A percentile compares a stretch with the other conserved stretches of the same genome.
phyloP scores from a whole-genome alignment of 2,888 invertebrate species.

The Chloromyia formosa region DNA sequence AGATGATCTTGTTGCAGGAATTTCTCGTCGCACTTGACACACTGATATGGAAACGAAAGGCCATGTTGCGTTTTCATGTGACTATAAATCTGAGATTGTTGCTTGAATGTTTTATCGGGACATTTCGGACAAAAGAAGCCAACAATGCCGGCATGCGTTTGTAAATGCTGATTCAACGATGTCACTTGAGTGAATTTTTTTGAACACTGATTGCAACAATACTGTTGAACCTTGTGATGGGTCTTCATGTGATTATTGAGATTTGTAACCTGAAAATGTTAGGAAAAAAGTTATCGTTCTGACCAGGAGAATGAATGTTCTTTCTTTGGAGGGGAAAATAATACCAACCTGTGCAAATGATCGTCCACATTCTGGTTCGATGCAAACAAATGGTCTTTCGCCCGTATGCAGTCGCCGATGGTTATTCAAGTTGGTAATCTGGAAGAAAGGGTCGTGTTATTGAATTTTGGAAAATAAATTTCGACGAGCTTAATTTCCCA shows the following conservation, averaged over 20 bases:
- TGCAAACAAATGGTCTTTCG: conserved; percentile 64
- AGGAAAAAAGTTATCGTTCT: too few relatives aligned
- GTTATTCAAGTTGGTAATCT: conserved; percentile 64
- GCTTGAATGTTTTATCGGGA: conserved; percentile 64
- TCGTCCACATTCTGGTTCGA: conserved; percentile 63
- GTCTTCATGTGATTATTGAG: conserved; percentile 65
- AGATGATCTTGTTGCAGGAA: conserved; percentile 63
- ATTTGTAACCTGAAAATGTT: conserved; percentile 61
- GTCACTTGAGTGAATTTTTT: conserved; percentile 65
- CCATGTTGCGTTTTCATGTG: conserved; percentile 64
- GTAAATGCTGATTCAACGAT: conserved; percentile 64
- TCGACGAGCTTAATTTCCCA: too few relatives aligned
- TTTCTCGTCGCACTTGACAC: conserved; percentile 64
- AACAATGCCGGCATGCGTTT: conserved; percentile 63
- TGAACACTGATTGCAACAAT: conserved; percentile 64
- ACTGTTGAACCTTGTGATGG: conserved; percentile 64
- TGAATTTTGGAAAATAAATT: too few relatives aligned
- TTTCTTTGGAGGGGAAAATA: neutral
- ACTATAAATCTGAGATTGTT: conserved; percentile 63
- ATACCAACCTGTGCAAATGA: conserved; percentile 63
- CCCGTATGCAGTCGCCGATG: conserved; percentile 64
- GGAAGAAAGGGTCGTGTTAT: conserved; percentile 14
- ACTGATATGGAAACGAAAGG: conserved; percentile 62
- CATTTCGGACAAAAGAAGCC: conserved; percentile 64
- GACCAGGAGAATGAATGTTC: neutral